These are phyloP conservation scores for Heteromormyrus szaboi DNA, from an alignment of 2,797 vertebrate genomes.

Conservation along the genomic window DNA sequence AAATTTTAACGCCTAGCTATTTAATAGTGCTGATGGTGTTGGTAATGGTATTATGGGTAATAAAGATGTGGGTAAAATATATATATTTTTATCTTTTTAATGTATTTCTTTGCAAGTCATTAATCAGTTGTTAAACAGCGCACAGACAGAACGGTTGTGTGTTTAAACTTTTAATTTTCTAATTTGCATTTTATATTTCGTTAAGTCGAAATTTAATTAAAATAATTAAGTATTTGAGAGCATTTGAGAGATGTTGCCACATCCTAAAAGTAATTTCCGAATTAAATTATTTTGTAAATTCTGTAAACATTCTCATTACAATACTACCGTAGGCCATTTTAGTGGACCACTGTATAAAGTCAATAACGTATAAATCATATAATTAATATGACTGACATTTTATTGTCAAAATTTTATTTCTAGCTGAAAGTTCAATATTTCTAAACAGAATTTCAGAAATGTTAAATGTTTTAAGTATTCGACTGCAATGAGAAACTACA, in stretches of 20 bases:
- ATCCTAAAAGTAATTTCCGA: background rate
- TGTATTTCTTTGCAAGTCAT: background rate
- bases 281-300: constrained; percentile 5
- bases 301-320: background rate
- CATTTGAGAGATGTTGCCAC: background rate
- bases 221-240: background rate
- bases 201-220: constrained; percentile 2
- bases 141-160: background rate
- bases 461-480: background rate
- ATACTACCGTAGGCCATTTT: background rate
- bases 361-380: background rate
- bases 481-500: background rate
- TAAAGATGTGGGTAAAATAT: background rate
- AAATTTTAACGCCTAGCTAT: background rate
- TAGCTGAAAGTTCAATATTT: background rate
- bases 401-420: background rate
- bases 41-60: background rate
- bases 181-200: background rate
- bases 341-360: background rate
- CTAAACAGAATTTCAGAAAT: background rate
- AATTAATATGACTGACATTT: background rate
- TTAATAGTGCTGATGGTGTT: background rate
- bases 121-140: background rate
- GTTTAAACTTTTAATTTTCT: background rate
- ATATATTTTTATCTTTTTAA: background rate